A percentile compares a stretch with the other conserved stretches of the same genome.
Evolutionary conservation across 2,797 vertebrate species (phyloP).

Genomic region (Erpetoichthys calabaricus): DNA sequence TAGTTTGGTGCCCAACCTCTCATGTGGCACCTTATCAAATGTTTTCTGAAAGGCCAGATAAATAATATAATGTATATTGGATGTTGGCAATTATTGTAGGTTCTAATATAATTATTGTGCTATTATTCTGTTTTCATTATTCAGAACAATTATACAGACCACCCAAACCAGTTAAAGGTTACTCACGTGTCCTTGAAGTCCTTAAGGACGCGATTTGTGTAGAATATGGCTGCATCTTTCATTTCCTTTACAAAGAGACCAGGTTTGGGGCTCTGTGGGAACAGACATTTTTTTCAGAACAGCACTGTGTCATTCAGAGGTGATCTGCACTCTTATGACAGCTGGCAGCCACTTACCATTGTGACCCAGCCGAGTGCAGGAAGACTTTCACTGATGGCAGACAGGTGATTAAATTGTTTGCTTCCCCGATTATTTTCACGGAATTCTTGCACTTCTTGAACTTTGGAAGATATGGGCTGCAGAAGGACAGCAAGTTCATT

Average conservation of each 20-base stretch:
- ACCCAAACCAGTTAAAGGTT: no score
- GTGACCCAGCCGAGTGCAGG: constrained; percentile 86
- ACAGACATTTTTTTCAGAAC: no score
- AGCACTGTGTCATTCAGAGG: no score
- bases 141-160: no score
- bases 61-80: no score
- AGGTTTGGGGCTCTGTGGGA: constrained; percentile 67
- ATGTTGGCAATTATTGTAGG: no score
- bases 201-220: constrained; percentile 93
- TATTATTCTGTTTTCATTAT: no score
- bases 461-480: constrained; percentile 68
- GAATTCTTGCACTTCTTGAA: constrained; percentile 69
- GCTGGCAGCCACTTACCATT: constrained; percentile 54
- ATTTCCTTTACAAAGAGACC: constrained; percentile 87
- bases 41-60: no score
- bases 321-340: no score
- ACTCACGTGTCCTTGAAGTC: constrained; percentile 79
- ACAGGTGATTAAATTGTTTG: constrained; percentile 79
- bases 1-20: no score
- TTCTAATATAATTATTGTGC: no score
- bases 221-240: constrained; percentile 90
- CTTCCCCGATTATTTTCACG: constrained; percentile 79
- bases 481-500: constrained; percentile 50
- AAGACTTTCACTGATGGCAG: constrained; percentile 84
- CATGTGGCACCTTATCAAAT: no score